A percentile compares a stretch with the other conserved stretches of the same genome.
Conservation (phyloP, 2,113 vertebrate genomes). For the Acanthisitta chloris region DNA sequence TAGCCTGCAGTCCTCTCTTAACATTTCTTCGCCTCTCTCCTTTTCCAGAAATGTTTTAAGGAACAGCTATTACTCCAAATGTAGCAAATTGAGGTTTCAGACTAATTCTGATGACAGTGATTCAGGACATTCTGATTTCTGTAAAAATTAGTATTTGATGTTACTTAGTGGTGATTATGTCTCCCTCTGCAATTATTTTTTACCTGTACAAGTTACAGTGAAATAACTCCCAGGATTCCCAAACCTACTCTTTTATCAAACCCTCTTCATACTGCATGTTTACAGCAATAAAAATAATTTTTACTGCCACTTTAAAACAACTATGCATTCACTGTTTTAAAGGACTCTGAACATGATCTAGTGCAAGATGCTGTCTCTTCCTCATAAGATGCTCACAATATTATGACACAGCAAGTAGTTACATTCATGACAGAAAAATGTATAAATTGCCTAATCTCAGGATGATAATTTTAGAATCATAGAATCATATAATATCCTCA, state of each 20-base stretch:
- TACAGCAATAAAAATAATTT: neutral
- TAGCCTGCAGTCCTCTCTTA: neutral
- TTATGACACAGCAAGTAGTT: neutral
- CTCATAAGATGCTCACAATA: neutral
- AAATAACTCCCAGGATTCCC: neutral
- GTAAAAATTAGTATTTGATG: neutral
- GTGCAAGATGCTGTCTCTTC: neutral
- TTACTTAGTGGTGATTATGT: neutral
- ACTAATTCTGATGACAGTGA: neutral
- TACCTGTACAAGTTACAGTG: neutral
- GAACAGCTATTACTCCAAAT: neutral
- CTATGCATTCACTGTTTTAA: neutral
- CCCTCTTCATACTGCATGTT: neutral
- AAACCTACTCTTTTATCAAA: neutral
- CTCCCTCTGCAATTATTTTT: neutral
- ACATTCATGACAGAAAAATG: neutral
- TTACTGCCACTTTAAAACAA: neutral
- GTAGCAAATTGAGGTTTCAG: neutral
- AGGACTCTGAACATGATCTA: neutral
- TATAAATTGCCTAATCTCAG: neutral
- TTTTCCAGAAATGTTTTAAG: neutral
- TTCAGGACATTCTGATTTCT: neutral
- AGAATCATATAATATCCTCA: neutral
- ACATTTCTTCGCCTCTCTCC: neutral
- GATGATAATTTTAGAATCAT: rapidly evolving